phyloP scores from a whole-genome alignment of 2,888 invertebrate genomes.

The Chrysotoxum bicinctum region DNA sequence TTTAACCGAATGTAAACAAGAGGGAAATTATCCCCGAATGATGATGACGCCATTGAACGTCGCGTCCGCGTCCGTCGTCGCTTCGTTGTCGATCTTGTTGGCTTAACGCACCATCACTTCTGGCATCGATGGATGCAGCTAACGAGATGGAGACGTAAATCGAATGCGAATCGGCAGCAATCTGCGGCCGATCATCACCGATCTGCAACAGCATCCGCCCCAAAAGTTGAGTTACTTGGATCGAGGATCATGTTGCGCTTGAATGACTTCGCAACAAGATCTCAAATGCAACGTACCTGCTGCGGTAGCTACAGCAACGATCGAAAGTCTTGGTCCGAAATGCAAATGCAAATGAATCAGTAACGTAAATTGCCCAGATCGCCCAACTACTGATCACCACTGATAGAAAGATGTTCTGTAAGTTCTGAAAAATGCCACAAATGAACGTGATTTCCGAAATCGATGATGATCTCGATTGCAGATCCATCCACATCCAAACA shows the following conservation, averaged over 20 bases:
- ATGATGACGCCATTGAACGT: constrained; percentile 4
- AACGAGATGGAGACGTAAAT: constrained; percentile 72
- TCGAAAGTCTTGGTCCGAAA: constrained; percentile 43
- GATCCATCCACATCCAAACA: constrained; percentile 54
- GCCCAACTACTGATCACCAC: constrained; percentile 9
- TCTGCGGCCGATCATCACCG: constrained; percentile 63
- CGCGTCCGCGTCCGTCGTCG: background rate
- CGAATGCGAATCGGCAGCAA: constrained; percentile 62
- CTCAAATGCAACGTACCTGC: constrained; percentile 26
- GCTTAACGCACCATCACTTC: constrained; percentile 56
- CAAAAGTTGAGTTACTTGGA: constrained; percentile 61
- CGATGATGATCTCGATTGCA: constrained; percentile 64
- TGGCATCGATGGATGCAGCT: constrained; percentile 29
- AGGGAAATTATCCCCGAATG: constrained; percentile 45
- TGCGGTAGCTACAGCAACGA: constrained; percentile 41
- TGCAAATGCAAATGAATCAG: constrained; percentile 65
- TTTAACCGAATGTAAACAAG: constrained; percentile 68
- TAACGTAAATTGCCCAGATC: constrained; percentile 65
- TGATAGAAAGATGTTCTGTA: constrained; percentile 43
- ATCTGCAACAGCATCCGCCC: constrained; percentile 65
- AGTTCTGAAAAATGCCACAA: constrained; percentile 54
- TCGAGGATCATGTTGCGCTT: constrained; percentile 62
- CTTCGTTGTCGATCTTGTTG: background rate
- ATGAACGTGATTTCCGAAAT: constrained; percentile 69
- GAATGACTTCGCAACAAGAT: constrained; percentile 54